phyloP scores from a whole-genome alignment of 2,113 vertebrate species.

The Montifringilla adamsi region DNA sequence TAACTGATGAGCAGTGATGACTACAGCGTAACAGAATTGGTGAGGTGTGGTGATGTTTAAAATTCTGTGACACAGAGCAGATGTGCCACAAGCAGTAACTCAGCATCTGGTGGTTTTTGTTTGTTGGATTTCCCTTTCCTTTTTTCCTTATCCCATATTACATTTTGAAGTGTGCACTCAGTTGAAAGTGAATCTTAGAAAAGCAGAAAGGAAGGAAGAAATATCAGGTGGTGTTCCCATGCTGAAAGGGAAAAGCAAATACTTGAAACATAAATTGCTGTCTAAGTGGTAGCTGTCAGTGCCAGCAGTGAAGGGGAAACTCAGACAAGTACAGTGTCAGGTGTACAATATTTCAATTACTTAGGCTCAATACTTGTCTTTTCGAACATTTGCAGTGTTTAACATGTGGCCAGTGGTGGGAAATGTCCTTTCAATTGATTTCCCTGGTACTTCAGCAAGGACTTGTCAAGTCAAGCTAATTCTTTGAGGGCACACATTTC shows the following conservation, averaged over 20 bases:
- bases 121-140: not conserved
- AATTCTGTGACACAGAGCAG: not conserved
- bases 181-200: not conserved
- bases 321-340: not conserved
- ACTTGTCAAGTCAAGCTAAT: not conserved
- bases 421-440: not conserved
- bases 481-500: not conserved
- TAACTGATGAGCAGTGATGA: not conserved
- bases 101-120: not conserved
- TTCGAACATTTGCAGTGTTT: not conserved
- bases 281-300: not conserved
- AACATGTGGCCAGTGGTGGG: not conserved
- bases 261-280: not conserved
- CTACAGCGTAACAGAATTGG: not conserved
- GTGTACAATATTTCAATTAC: not conserved
- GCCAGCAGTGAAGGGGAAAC: not conserved
- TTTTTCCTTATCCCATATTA: rapidly evolving
- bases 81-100: not conserved
- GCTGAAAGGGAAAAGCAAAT: not conserved
- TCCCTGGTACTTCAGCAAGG: not conserved
- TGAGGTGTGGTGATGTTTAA: not conserved
- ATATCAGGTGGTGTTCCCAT: not conserved
- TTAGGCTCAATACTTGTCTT: not conserved
- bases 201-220: not conserved
- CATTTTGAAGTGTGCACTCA: not conserved